Percentiles rank a stretch among this genome's conserved stretches.
phyloP scores from a whole-genome alignment of 1,140 invertebrate genomes.

The Ips typographus region DNA sequence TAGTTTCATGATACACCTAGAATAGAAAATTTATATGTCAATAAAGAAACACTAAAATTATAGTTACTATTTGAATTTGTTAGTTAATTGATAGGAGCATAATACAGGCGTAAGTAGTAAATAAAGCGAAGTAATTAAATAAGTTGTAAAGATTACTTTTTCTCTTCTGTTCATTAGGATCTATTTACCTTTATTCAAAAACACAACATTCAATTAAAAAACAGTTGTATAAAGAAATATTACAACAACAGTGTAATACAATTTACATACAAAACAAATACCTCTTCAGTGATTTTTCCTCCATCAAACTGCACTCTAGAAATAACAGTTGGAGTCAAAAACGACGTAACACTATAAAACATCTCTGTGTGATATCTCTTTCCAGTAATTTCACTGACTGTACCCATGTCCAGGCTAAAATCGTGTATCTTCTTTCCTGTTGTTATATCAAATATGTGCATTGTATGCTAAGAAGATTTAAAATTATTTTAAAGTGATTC shows the following conservation, averaged over 20 bases:
- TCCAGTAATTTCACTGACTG: slow-evolving; percentile 80
- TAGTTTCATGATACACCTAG: slow-evolving; percentile 81
- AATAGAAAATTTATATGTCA: slow-evolving; percentile 32
- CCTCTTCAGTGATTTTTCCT: slow-evolving; percentile 64
- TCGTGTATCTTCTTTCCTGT: slow-evolving; percentile 71
- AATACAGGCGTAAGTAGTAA: no score
- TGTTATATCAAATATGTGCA: slow-evolving; percentile 78
- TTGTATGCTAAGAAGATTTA: slow-evolving; percentile 67
- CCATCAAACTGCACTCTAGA: slow-evolving; percentile 82
- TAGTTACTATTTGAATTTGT: neutral
- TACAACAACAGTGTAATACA: neutral
- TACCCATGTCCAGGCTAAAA: slow-evolving; percentile 85
- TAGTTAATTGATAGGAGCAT: no score
- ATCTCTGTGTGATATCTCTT: slow-evolving; percentile 85
- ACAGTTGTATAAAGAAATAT: no score
- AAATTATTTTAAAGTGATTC: slow-evolving; percentile 22
- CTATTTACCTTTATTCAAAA: no score
- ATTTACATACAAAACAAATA: slow-evolving; percentile 46
- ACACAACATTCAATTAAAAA: no score
- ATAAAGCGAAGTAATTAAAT: no score
- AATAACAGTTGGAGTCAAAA: slow-evolving; percentile 87
- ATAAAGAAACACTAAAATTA: neutral
- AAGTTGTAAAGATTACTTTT: no score
- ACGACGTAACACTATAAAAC: slow-evolving; percentile 93
- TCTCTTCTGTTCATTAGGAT: no score